Evolutionary conservation across 2,797 vertebrate species (phyloP).

Genomic region (Rhincodon typus): DNA sequence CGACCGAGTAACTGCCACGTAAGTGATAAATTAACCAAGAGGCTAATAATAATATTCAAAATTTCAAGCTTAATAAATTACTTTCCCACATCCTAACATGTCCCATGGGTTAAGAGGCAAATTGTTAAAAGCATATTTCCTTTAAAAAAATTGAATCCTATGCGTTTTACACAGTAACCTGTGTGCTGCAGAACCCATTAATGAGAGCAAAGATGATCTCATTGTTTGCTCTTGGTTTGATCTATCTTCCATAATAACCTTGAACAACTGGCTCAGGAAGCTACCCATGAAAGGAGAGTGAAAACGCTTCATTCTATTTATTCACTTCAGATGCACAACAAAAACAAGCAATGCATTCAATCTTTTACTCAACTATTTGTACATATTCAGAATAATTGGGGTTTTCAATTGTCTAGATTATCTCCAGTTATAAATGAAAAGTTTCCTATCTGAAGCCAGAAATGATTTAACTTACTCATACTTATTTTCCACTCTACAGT

Average conservation of each 20-base stretch:
- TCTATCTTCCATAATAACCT: neutral
- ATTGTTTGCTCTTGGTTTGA: neutral
- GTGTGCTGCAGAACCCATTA: neutral
- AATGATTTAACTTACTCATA: neutral
- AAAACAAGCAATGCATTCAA: neutral
- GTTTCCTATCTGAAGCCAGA: neutral
- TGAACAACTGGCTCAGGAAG: neutral
- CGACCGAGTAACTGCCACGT: neutral
- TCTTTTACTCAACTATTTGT: neutral
- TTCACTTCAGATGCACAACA: neutral
- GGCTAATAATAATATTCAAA: neutral
- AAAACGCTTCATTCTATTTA: too few species aligned
- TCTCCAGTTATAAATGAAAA: neutral
- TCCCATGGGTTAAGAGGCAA: neutral
- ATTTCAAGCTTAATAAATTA: neutral
- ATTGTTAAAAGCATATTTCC: too few species aligned
- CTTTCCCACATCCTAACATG: neutral
- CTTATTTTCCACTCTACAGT: neutral
- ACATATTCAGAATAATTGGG: neutral
- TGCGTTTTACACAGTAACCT: neutral
- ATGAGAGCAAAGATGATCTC: neutral
- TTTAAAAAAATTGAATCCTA: neutral
- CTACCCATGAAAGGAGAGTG: neutral
- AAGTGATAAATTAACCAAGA: neutral
- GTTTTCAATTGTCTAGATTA: neutral